A percentile compares a stretch with the other conserved stretches of the same genome.
These are phyloP conservation scores for Phalacrocorax aristotelis DNA, from an alignment of 2,113 vertebrate species.

Conservation along the genomic window DNA sequence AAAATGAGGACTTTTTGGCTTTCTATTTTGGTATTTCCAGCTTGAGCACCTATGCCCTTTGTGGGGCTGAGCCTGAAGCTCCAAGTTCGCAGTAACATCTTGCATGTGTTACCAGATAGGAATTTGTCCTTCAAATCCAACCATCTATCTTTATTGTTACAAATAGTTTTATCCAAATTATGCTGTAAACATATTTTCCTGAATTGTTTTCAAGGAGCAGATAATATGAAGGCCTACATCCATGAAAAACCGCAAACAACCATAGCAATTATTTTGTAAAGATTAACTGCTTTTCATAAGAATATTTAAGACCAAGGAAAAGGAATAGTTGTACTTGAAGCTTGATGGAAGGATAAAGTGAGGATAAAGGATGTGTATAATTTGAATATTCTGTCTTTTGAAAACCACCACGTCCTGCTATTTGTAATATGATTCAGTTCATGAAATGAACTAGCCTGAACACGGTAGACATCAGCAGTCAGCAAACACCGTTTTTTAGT, in stretches of 20 bases:
- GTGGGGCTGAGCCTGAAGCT: background rate
- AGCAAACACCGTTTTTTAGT: background rate
- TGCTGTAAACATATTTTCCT: background rate
- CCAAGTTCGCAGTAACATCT: background rate
- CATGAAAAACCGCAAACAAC: background rate
- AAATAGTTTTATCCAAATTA: background rate
- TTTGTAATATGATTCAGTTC: background rate
- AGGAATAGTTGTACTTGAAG: background rate
- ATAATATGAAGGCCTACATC: background rate
- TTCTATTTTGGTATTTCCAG: background rate
- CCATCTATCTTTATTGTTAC: background rate
- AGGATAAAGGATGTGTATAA: background rate
- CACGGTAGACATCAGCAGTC: background rate
- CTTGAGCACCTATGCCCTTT: background rate
- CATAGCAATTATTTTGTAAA: background rate
- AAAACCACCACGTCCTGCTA: background rate
- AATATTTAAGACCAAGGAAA: background rate
- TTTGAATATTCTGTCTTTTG: background rate
- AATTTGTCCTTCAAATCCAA: background rate
- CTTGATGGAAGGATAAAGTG: background rate
- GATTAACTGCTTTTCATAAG: background rate
- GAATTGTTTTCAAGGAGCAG: background rate
- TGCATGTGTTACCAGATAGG: background rate
- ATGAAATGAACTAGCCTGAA: background rate
- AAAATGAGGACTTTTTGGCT: background rate